phyloP scores from a whole-genome alignment of 2,797 vertebrate species.

The Hirundo rustica region DNA sequence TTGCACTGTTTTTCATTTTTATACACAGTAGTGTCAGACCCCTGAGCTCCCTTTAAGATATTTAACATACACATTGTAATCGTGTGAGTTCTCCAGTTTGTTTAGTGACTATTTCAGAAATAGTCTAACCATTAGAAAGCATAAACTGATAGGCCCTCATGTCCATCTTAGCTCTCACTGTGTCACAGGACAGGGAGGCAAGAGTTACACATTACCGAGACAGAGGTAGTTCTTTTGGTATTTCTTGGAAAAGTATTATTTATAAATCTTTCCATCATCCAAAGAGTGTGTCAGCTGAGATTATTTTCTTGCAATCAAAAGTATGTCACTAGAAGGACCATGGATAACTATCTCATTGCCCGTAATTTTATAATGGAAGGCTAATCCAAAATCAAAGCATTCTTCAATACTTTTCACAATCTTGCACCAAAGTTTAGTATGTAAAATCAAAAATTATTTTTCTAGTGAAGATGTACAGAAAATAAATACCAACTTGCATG shows the following conservation, averaged over 20 bases:
- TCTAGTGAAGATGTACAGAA: not conserved
- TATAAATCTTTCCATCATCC: not conserved
- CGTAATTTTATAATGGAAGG: not conserved
- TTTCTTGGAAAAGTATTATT: not conserved
- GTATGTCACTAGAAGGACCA: not conserved
- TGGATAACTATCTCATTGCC: not conserved
- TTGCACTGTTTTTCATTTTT: not conserved
- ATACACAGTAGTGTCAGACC: accelerated
- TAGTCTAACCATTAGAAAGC: not conserved
- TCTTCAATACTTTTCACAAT: not conserved
- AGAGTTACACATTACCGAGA: not conserved
- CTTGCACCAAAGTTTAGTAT: not conserved
- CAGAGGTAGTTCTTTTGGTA: not conserved
- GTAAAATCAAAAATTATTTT: not conserved
- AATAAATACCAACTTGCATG: not conserved
- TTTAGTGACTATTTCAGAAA: not conserved
- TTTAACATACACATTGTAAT: not conserved
- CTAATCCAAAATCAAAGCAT: not conserved
- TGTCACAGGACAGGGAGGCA: not conserved
- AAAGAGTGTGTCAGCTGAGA: not conserved
- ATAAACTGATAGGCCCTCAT: not conserved
- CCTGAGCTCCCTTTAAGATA: not conserved
- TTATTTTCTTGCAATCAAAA: not conserved
- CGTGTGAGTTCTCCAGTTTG: not conserved
- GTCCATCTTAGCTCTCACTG: not conserved